Percentiles rank a stretch among this genome's conserved stretches.
Evolutionary conservation across 2,113 vertebrate genomes (phyloP).

Genomic region (Oryctolagus cuniculus): DNA sequence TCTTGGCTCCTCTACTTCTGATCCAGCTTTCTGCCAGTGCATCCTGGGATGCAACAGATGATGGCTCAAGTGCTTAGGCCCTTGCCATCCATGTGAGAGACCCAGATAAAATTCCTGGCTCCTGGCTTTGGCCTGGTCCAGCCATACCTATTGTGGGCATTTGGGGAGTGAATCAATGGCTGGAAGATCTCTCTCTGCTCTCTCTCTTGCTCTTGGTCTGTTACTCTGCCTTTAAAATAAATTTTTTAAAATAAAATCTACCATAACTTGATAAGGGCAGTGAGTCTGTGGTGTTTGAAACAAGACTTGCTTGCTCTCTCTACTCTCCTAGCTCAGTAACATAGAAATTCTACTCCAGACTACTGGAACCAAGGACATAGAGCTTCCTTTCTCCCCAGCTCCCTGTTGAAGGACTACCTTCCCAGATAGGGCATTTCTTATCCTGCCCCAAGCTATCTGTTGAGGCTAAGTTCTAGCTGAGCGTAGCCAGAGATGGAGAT

Average conservation of each 20-base stretch:
- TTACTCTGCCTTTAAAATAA: too few species aligned
- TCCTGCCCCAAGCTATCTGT: neutral
- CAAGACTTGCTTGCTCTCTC: neutral
- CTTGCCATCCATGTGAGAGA: too few species aligned
- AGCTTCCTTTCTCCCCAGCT: neutral
- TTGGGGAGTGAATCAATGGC: too few species aligned
- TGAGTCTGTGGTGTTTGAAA: neutral
- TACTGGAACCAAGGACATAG: neutral
- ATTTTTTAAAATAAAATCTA: neutral
- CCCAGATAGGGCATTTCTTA: neutral
- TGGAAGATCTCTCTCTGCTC: too few species aligned
- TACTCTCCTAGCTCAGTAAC: neutral
- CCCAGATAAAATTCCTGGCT: too few species aligned
- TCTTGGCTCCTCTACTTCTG: too few species aligned
- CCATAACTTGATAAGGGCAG: neutral
- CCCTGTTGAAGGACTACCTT: neutral
- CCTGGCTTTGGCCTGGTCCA: too few species aligned
- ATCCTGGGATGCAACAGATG: too few species aligned
- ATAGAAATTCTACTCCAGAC: neutral
- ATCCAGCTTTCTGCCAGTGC: too few species aligned
- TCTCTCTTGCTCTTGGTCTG: too few species aligned
- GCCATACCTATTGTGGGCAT: too few species aligned
- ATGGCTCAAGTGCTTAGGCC: too few species aligned
- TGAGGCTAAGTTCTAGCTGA: conserved; percentile 18
- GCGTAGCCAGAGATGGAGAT: neutral